Base-by-base conservation (phyloP, 2,888 invertebrate genomes). In the Notodonta ziczac region DNA sequence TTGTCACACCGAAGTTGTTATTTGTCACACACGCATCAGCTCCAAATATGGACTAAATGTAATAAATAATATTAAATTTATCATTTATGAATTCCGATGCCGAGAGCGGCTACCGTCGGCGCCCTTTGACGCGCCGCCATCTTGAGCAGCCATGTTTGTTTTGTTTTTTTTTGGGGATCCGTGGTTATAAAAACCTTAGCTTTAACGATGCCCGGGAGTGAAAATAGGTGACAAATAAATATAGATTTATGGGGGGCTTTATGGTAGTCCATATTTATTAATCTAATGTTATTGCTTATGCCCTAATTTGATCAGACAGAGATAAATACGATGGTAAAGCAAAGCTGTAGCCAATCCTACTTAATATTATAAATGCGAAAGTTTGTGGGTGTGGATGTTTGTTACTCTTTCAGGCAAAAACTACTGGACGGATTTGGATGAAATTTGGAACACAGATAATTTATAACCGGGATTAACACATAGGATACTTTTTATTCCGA, bases 11-110 rank as follows among this genome's bases (percentile, higher is more conserved):
- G 76, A 78, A 81, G 79, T 70, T 61, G 69, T 77, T 63, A 70
- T 65, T 70, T 61, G 66, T 66, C 67, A 65, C 73, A 69, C 76
- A 76, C 63, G 67, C 69, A 80, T 71, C 84, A 86, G 72, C 87
- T 85, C 88, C 75, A 72, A 81, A 80, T 81, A 81, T 70, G 72
- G 82, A 74, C 81, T 77, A 69, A 77, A 74, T 76, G 79, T 84
- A 86, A 87, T 92, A 91, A 91, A 91, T 90, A 88, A 90, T 89
- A 91, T 90, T 89, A 88, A 90, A 91, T 90, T 92, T 93, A 93
- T 93, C 92, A 92, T 93, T 92, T 91, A 90, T 90, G 89, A 90
- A 90, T 90, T 87, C 91, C 87, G 82, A 82, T 80, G 82, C 80
- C 77, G 84, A 79, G 76, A 77, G 83, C 85, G 81, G 93, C 93